Conservation (phyloP, 2,888 invertebrate species). For the Glyphotaelius pellucidus region DNA sequence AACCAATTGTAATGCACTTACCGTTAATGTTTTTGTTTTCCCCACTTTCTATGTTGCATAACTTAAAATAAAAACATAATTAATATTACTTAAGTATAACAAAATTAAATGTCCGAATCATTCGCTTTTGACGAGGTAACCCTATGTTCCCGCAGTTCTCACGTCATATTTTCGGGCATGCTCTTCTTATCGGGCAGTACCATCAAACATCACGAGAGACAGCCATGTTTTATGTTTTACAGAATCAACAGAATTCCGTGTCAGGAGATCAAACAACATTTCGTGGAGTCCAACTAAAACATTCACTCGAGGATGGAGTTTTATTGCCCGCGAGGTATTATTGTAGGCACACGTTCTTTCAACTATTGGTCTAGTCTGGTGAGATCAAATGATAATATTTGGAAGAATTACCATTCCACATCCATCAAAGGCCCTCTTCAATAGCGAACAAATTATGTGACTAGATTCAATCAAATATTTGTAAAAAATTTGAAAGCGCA, state of each 20-base stretch:
- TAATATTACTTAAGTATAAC: too few relatives aligned
- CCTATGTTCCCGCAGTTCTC: neutral
- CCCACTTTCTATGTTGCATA: too few relatives aligned
- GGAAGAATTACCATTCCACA: neutral
- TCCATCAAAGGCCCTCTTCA: neutral
- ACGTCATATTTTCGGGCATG: neutral
- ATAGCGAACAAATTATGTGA: too few relatives aligned
- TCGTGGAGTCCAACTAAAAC: neutral
- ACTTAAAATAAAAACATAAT: too few relatives aligned
- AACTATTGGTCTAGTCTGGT: neutral
- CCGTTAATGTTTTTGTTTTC: too few relatives aligned
- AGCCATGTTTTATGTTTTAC: constrained; percentile 2
- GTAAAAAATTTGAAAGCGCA: neutral
- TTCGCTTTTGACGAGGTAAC: neutral
- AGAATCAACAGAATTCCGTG: constrained; percentile 12
- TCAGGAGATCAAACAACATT: constrained; percentile 40
- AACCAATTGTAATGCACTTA: too few relatives aligned
- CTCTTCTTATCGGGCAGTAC: neutral
- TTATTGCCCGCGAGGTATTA: neutral
- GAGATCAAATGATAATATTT: neutral
- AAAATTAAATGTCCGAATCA: too few relatives aligned
- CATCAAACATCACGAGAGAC: neutral
- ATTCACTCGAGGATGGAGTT: neutral
- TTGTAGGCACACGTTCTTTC: neutral
- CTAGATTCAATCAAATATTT: neutral